Evolutionary conservation across 2,888 invertebrate genomes (phyloP), one percentile per base, ranked within the genome.

Genomic region (Agrochola circellaris): DNA sequence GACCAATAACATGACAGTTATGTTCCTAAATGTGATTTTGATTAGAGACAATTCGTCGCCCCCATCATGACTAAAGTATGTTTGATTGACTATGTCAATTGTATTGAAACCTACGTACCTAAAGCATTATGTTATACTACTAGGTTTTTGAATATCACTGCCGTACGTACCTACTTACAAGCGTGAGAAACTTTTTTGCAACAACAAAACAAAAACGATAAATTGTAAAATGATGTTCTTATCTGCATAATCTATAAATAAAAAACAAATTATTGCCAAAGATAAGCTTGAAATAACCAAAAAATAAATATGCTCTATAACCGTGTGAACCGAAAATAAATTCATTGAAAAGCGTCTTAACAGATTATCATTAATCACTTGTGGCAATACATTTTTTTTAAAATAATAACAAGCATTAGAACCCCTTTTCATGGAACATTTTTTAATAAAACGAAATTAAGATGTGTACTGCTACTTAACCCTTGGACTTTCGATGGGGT

Each of bases 401-500:
- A 26, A 74, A 48, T 86, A 86, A 87, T 88, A 88, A 91, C 89
- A 90, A 89, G 83, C 88, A 90, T 91, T 89, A 81, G 78, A 90
- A 92, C 93, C 95, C 93, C 93, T 93, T 93, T 92, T 89, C 79
- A 83, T 77, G 86, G 87, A 90, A 87, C 88, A 85, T 91, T 94
- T 84, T 95, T 95, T 94, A 95, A 88, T 88, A 93, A 93, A 93
- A 90, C 87, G 84, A 90, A 93, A 95, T 95, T 89, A 93, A 96
- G 94, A 94, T 95, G 95, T 95, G 95, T 95, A 93, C 93, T 93
- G 91, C 92, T 90, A 93, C 90, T 96, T 95, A 96, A 95, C 96
- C 95, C 95, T 94, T 95, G 92, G 89, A 91, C 95, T 90, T 77
- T 84, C 77, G 73, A 87, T 85, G 79, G 86, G 90, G 88, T 87